Conservation (phyloP, 1,140 invertebrate genomes). For the Limonius californicus region DNA sequence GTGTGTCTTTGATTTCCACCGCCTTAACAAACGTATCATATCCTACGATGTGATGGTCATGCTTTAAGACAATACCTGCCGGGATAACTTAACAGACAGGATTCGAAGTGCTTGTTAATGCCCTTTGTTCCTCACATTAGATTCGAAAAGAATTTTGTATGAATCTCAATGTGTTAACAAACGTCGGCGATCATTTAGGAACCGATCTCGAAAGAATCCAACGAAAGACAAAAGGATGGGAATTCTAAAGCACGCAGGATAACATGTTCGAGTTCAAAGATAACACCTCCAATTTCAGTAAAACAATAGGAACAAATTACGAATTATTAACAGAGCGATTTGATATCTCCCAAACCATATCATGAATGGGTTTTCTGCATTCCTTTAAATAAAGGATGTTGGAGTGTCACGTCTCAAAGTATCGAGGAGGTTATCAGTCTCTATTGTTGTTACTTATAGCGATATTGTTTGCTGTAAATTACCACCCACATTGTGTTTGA, state of each 20-base stretch:
- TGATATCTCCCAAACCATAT: not conserved
- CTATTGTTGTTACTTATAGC: constrained; percentile 19
- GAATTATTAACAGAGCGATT: not conserved
- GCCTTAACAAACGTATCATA: not conserved
- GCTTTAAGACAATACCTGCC: constrained; percentile 10
- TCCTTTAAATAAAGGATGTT: not conserved
- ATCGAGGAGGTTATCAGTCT: not conserved
- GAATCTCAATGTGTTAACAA: constrained; percentile 6
- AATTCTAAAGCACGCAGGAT: not conserved
- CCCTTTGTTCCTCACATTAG: not conserved
- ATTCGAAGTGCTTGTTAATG: constrained; percentile 8
- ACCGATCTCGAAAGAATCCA: not conserved
- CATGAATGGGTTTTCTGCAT: not conserved
- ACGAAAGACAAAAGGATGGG: not conserved
- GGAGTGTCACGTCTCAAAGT: not conserved
- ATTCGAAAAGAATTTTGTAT: not conserved
- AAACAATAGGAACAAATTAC: too few relatives aligned
- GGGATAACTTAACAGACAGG: constrained; percentile 1
- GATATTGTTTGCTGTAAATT: constrained; percentile 20
- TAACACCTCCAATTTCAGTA: too few relatives aligned
- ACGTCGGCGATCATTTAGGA: not conserved
- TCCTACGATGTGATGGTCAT: constrained; percentile 1
- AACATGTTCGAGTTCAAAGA: not conserved
- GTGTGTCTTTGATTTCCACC: constrained; percentile 1
- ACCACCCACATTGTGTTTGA: constrained; percentile 11